A percentile compares a stretch with the other conserved stretches of the same genome.
Evolutionary conservation across 1,140 invertebrate genomes (phyloP).

Genomic region (Aphis craccivora): DNA sequence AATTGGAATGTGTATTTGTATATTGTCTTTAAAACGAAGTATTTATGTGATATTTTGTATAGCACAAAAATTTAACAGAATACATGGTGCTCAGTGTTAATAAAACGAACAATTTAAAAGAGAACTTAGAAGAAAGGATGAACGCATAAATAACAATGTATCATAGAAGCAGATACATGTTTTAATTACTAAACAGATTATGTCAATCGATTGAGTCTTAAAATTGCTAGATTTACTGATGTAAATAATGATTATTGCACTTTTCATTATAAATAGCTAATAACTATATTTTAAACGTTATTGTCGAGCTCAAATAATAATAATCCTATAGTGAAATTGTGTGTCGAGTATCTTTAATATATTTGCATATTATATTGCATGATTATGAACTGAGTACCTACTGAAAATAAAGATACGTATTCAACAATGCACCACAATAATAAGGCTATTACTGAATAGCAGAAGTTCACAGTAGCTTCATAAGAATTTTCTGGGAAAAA

Average conservation of each 20-base stretch:
- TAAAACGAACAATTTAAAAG: no score
- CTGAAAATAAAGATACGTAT: neutral
- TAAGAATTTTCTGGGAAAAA: no score
- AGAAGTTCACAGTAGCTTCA: no score
- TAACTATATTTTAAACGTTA: neutral
- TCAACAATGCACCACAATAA: neutral
- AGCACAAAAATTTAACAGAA: no score
- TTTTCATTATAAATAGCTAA: neutral
- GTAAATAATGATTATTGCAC: neutral
- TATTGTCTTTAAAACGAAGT: no score
- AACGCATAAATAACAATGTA: neutral
- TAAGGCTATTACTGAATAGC: no score
- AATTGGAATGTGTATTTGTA: no score
- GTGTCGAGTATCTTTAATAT: neutral
- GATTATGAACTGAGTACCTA: neutral
- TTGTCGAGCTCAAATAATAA: neutral
- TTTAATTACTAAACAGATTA: neutral
- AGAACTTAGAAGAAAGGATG: no score
- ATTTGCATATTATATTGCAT: neutral
- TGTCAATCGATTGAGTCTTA: neutral
- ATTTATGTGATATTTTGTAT: no score
- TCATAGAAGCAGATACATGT: neutral
- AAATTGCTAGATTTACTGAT: neutral
- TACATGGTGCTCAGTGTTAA: no score
- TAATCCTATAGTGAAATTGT: neutral